A percentile compares a stretch with the other conserved stretches of the same genome.
Conservation (phyloP, 2,797 vertebrate genomes). For the Melopsittacus undulatus region DNA sequence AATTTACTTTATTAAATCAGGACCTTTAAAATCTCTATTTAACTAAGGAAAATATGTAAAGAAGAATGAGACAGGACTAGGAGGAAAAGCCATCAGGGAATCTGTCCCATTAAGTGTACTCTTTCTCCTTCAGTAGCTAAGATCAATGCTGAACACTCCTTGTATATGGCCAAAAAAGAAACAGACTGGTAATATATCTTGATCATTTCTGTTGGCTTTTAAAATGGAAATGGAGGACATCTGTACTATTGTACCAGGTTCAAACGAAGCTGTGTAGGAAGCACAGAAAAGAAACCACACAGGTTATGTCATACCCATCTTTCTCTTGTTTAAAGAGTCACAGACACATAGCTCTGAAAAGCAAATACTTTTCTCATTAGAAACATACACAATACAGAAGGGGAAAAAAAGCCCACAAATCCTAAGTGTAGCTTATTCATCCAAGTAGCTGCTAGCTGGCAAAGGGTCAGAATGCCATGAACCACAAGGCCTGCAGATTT, state of each 20-base stretch:
- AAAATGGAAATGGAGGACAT: constrained; percentile 20
- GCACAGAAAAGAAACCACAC: neutral
- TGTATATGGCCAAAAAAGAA: neutral
- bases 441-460: neutral
- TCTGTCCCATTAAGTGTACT: neutral
- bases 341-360: constrained; percentile 13
- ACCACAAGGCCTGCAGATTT: neutral
- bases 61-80: neutral
- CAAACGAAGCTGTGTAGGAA: constrained; percentile 7
- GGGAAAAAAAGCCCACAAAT: neutral
- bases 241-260: neutral
- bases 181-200: neutral
- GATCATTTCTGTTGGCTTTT: constrained; percentile 28
- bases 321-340: constrained; percentile 38
- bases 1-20: neutral
- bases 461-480: constrained; percentile 10
- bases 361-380: constrained; percentile 43
- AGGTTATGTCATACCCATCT: constrained; percentile 1
- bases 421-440: neutral
- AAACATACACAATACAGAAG: constrained; percentile 2
- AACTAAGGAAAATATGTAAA: neutral
- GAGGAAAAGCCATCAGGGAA: neutral
- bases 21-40: neutral
- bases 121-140: neutral
- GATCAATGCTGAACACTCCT: neutral